Evolutionary conservation across 2,888 invertebrate species (phyloP).

Genomic region (Embidobia sp.): DNA sequence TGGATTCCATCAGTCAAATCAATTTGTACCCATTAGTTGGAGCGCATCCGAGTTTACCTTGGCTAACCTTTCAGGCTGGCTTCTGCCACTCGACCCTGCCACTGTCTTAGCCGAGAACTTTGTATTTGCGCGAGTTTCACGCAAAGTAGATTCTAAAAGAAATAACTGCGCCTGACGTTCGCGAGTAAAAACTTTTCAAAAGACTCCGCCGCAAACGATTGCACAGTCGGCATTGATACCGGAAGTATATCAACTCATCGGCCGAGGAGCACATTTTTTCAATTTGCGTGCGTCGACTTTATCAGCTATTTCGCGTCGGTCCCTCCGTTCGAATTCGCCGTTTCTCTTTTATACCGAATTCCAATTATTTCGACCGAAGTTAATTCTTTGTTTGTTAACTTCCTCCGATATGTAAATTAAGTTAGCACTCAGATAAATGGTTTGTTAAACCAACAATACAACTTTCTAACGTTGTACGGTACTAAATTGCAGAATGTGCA

Average conservation of each 20-base stretch:
- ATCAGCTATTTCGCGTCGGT: too few relatives aligned
- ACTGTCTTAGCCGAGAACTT: slow-evolving; percentile 40
- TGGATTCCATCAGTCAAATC: slow-evolving; percentile 79
- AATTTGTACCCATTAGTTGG: slow-evolving; percentile 80
- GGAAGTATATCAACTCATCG: slow-evolving; percentile 14
- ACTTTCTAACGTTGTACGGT: too few relatives aligned
- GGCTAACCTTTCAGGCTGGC: slow-evolving; percentile 64
- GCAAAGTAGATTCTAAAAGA: slow-evolving; percentile 34
- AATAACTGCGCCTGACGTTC: slow-evolving; percentile 51
- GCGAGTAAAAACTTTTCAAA: slow-evolving; percentile 43
- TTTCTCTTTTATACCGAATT: too few relatives aligned
- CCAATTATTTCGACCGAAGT: too few relatives aligned
- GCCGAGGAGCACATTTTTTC: slow-evolving; percentile 4
- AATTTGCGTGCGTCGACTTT: slow-evolving; percentile 21
- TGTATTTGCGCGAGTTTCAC: slow-evolving; percentile 38
- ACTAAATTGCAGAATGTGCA: too few relatives aligned
- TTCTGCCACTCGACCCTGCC: slow-evolving; percentile 49
- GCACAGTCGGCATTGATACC: slow-evolving; percentile 23
- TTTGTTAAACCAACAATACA: too few relatives aligned
- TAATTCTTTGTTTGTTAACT: too few relatives aligned
- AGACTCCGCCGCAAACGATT: slow-evolving; percentile 31
- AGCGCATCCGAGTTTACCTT: slow-evolving; percentile 65
- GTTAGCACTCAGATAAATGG: too few relatives aligned
- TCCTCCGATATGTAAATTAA: too few relatives aligned
- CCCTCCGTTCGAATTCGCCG: too few relatives aligned